Evolutionary conservation across 2,888 invertebrate species (phyloP), one percentile per base, ranked within the genome.

Genomic region (Thysanoteuthis rhombus): DNA sequence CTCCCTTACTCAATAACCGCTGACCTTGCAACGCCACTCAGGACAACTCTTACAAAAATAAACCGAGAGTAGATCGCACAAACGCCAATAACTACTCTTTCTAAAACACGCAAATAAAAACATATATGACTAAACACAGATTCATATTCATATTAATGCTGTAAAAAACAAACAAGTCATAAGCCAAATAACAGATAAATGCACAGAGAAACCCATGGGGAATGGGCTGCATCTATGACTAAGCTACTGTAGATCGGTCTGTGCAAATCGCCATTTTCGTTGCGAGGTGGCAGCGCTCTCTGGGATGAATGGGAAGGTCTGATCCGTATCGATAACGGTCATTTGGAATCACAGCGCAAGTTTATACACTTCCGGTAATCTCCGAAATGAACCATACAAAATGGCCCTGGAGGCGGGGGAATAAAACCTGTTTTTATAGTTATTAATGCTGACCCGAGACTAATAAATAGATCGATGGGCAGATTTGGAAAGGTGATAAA

Each of bases 391-490:
- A n/a, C 75, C n/a, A 32, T n/a, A 75, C 75, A 75, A 75, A 75
- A 75, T 75, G 75, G 75, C 75, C n/a, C 8, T n/a, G 12, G n/a
- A n/a, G n/a, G 75, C 75, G 19, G n/a, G 10, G 32, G 32, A 75
- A 75, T 32, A 32, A n/a, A 32, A 75, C 1, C 8, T n/a, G 12
- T 10, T 75, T 32, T 75, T 75, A 75, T 75, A 75, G 75, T 75
- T 75, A 75, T 75, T 75, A 75, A 75, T 75, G n/a, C 12, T 75
- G 75, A 75, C n/a, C 75, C n/a, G 75, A 75, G 75, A 75, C 75
- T 75, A 75, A 75, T 75, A 75, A 75, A 75, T n/a, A 75, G 75
- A 75, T 75, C n/a, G 75, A 75, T 75, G 75, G n/a, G n/a, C 75
- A 32, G 75, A 75, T 75, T n/a, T 75, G 32, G 75, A 75, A 2